Percentiles rank a stretch among this genome's conserved stretches.
Conservation (phyloP, 2,888 invertebrate genomes). For the Stegana nigrithorax region DNA sequence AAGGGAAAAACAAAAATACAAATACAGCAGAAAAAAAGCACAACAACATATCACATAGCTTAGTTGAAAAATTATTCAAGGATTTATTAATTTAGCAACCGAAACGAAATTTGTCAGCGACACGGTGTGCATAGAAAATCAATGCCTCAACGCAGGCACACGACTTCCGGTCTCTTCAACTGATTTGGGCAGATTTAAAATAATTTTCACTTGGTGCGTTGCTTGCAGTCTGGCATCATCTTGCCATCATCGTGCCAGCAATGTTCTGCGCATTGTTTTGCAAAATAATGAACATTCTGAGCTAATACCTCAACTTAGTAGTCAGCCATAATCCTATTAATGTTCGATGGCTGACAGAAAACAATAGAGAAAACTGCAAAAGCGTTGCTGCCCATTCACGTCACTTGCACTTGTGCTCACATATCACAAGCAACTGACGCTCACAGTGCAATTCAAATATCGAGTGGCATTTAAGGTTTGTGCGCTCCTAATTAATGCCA, state of each 20-base stretch:
- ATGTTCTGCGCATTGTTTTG: not conserved
- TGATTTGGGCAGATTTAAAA: not conserved
- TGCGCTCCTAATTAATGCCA: too few relatives aligned
- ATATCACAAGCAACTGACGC: too few relatives aligned
- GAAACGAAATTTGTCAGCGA: not conserved
- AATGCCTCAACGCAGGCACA: too few relatives aligned
- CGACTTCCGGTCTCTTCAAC: too few relatives aligned
- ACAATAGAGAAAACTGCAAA: too few relatives aligned
- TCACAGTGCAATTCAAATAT: constrained; percentile 9
- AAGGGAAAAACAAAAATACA: not conserved
- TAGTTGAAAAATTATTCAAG: constrained; percentile 11
- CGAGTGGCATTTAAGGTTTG: not conserved
- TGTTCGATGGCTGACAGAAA: not conserved
- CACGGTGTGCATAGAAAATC: too few relatives aligned
- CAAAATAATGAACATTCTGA: constrained; percentile 1
- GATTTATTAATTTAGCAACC: constrained; percentile 1
- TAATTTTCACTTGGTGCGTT: too few relatives aligned
- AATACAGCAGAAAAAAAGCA: not conserved
- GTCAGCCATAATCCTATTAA: constrained; percentile 13
- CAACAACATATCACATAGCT: not conserved
- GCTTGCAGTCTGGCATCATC: too few relatives aligned
- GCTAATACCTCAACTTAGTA: constrained; percentile 14
- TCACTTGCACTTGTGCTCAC: not conserved
- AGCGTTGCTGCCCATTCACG: not conserved
- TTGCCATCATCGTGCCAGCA: too few relatives aligned